Percentiles rank a stretch among this genome's conserved stretches.
These are phyloP conservation scores for Otus sunia DNA, from an alignment of 2,113 vertebrate species.

Conservation along the genomic window DNA sequence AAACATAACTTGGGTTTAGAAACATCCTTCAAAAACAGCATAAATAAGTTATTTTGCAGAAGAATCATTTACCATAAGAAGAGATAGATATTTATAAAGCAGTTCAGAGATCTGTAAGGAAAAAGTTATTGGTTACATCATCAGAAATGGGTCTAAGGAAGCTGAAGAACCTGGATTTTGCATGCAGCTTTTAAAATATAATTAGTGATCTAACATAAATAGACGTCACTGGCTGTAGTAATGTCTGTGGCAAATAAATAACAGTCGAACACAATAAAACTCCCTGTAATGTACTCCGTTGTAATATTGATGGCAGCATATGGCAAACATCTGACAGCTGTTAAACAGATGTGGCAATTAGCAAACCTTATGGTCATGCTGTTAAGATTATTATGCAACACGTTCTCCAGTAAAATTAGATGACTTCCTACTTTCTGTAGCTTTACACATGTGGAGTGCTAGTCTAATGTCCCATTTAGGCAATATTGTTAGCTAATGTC, in stretches of 20 bases:
- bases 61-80: constrained; percentile 35
- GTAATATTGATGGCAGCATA: constrained; percentile 79
- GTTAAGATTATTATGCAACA: constrained; percentile 73
- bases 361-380: constrained; percentile 82
- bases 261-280: constrained; percentile 77
- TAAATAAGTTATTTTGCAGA: constrained; percentile 35
- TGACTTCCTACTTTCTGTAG: constrained; percentile 57
- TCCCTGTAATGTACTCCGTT: constrained; percentile 72
- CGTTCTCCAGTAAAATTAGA: constrained; percentile 67
- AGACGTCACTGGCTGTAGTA: constrained; percentile 73
- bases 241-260: constrained; percentile 79
- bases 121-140: not conserved
- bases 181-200: constrained; percentile 41
- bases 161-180: not conserved
- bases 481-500: not conserved
- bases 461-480: constrained; percentile 1
- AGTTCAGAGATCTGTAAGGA: not conserved
- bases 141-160: not conserved
- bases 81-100: not conserved
- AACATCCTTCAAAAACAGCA: constrained; percentile 19
- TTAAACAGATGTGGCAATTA: constrained; percentile 87
- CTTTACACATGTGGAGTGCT: constrained; percentile 37
- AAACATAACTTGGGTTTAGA: not conserved
- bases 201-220: constrained; percentile 69
- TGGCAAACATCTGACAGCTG: constrained; percentile 83